Base-by-base conservation (phyloP, 2,888 invertebrate species). In the Pedicia rivosa region DNA sequence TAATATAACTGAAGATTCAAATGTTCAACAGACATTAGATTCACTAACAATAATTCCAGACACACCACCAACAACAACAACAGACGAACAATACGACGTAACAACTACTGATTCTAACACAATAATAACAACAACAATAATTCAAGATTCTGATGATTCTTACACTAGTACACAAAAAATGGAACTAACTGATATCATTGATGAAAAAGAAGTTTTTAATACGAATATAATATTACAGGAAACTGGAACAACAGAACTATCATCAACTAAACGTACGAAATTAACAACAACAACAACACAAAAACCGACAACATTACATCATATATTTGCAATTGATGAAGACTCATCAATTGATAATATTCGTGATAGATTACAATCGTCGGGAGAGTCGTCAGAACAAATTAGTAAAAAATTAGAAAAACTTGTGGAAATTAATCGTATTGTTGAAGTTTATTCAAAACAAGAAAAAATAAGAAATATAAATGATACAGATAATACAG, bases 361-460 rank as follows among this genome's bases (percentile, higher is more conserved):
- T 24, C 13, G 13, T 10, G 17, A 3, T 16, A 16, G 31, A 34
- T n/a, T 20, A 10, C 22, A 9, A 4, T 14, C 14, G 16, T 51
- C 55, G 38, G 49, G 53, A 33, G 47, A 59, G 6, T 62, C 62
- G 4, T 53, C 62, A 9, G 51, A 65, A 19, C 65, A 65, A 56
- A 63, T 65, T 12, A 48, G 47, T 26, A 50, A 51, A 17, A 57
- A 52, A 44, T 60, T 66, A 20, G 67, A 76, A 47, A 72, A 72
- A 55, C 50, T 78, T 13, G 73, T 77, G 42, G 75, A 77, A 46
- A 69, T 79, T 1, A 78, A 73, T 53, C 64, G 78, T 51, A 69
- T 76, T 20, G 72, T 75, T 3, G 75, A 78, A 59, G 69, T 78
- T 2, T 71, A 72, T 25, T 73, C 74, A 0, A 73, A 74, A 53